Base-by-base conservation (phyloP, 1,140 invertebrate species). In the Conus betulinus region DNA sequence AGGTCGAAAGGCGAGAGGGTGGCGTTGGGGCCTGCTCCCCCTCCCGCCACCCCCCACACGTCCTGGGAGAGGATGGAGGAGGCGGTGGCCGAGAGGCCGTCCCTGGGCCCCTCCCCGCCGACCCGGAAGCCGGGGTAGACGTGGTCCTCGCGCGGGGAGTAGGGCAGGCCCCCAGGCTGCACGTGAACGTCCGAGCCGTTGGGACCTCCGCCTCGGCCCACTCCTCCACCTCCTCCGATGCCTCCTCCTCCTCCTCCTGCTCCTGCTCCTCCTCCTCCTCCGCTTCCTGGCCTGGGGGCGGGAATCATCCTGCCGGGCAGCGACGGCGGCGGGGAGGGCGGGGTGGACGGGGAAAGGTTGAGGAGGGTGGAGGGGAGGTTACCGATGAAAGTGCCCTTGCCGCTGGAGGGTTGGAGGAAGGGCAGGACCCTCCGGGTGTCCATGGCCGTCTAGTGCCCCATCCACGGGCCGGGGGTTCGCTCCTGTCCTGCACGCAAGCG, bases 341-440 rank as follows among this genome's bases (percentile, higher is more conserved):
- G 85, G n/a, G 71, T 60, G 52, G 82, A 20, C 1, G 82, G 60
- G 67, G 63, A 55, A 10, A 3, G 15, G n/a, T 6, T 13, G 17
- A 23, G 11, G 67, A 23, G 17, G 53, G n/a, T 53, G 67, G 71
- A n/a, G 5, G 85, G 53, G 13, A 57, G 85, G 74, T 87, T 78
- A 78, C 85, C 85, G 51, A 87, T 74, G 85, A 52, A 87, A 10
- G 85, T 87, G 17, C 85, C 85, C 55, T 78, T 87, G 71, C 85
- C 85, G 71, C 85, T 87, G n/a, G 85, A 78, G 17, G 71, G 85
- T 74, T 25, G 52, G 11, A 85, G 27, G 4, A 85, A 67, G 39
- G 17, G 27, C 25, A 6, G 81, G 25, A 55, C 82, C 53, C 82
- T 83, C 27, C 67, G 71, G 52, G 85, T n/a, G n/a, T 25, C 85